A percentile compares a stretch with the other conserved stretches of the same genome.
Evolutionary conservation across 2,888 invertebrate species (phyloP).

Genomic region (Nomada ferruginata): DNA sequence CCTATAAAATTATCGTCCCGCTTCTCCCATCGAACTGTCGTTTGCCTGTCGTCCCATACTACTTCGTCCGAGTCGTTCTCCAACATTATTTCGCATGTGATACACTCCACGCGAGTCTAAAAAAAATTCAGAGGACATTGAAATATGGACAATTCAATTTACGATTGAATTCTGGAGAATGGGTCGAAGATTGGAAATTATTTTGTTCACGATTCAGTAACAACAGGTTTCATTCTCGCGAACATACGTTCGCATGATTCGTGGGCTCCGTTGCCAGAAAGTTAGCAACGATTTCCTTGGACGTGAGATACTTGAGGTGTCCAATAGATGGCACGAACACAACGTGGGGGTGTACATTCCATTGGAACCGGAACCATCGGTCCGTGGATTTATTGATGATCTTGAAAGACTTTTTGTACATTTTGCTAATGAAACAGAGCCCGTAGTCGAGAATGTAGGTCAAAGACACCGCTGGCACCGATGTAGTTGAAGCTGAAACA

Average conservation of each 20-base stretch:
- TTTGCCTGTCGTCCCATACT: slow-evolving; percentile 84
- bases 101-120: slow-evolving; percentile 72
- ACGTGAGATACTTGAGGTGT: slow-evolving; percentile 82
- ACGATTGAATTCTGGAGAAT: background rate
- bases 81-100: slow-evolving; percentile 67
- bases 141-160: background rate
- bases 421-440: slow-evolving; percentile 78
- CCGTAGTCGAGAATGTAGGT: slow-evolving; percentile 82
- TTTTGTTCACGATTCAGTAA: slow-evolving; percentile 2
- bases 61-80: slow-evolving; percentile 63
- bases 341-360: slow-evolving; percentile 79
- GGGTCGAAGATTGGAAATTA: background rate
- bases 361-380: slow-evolving; percentile 83
- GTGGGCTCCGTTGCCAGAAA: slow-evolving; percentile 84
- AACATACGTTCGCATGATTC: slow-evolving; percentile 57
- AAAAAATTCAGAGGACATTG: background rate
- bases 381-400: slow-evolving; percentile 83
- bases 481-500: slow-evolving; percentile 23
- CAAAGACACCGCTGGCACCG: slow-evolving; percentile 30
- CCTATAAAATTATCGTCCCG: slow-evolving; percentile 26
- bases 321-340: slow-evolving; percentile 85
- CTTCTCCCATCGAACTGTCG: slow-evolving; percentile 78
- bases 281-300: slow-evolving; percentile 85
- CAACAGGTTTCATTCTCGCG: background rate
- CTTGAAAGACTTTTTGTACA: slow-evolving; percentile 82